Percentiles rank a stretch among this genome's conserved stretches.
Evolutionary conservation across 2,113 vertebrate genomes (phyloP).

Genomic region (Urocitellus parryii): DNA sequence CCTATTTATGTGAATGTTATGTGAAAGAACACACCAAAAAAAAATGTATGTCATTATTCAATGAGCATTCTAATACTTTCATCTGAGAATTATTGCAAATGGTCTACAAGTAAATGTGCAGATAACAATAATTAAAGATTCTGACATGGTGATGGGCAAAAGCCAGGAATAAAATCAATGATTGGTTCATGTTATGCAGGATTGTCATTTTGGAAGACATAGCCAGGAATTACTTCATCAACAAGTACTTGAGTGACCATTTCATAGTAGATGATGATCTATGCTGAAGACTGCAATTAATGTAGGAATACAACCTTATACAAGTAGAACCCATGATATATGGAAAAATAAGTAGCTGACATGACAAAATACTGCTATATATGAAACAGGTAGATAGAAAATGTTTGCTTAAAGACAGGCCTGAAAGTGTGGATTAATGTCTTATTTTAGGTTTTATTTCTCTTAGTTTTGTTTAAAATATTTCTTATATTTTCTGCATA

Average conservation of each 20-base stretch:
- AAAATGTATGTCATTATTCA: background rate
- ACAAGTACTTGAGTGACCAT: background rate
- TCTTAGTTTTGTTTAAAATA: background rate
- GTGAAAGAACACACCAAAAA: background rate
- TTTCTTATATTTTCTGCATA: background rate
- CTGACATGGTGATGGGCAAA: background rate
- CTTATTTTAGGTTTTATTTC: background rate
- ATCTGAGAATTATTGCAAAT: background rate
- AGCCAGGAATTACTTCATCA: background rate
- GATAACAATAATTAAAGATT: background rate
- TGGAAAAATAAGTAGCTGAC: background rate
- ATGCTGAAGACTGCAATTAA: background rate
- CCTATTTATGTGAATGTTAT: background rate
- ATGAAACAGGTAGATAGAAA: background rate
- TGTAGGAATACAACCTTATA: background rate
- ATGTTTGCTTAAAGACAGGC: background rate
- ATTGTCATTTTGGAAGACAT: background rate
- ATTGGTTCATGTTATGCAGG: background rate
- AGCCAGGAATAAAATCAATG: slow-evolving; percentile 7
- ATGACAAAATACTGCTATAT: background rate
- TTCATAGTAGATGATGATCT: background rate
- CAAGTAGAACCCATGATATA: background rate
- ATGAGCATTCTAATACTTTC: background rate
- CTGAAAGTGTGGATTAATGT: background rate
- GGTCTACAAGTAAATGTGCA: background rate